Evolutionary conservation across 2,113 vertebrate species (phyloP).

Genomic region (Neodon shergylaensis): DNA sequence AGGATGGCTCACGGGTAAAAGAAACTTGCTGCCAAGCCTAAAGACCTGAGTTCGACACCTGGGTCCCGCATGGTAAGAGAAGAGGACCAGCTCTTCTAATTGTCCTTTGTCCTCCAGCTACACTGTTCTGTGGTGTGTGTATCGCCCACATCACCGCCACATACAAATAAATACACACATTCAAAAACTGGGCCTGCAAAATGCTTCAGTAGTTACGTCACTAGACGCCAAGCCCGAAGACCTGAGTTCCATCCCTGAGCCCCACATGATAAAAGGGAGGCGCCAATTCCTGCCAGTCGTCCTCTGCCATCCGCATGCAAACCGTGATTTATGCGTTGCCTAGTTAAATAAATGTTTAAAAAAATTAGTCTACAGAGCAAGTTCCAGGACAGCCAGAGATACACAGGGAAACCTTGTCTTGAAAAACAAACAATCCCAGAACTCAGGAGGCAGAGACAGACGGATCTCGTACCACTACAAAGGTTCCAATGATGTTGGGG

Average conservation of each 20-base stretch:
- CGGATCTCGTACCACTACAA: too few species aligned
- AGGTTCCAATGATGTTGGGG: accelerated
- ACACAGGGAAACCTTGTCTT: neutral
- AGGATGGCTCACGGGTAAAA: neutral
- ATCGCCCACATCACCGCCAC: neutral
- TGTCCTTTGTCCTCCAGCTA: neutral
- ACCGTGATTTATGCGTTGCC: neutral
- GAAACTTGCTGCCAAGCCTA: neutral
- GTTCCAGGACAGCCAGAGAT: neutral
- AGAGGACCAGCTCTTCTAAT: neutral
- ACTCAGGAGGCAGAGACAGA: too few species aligned
- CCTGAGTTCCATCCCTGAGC: neutral
- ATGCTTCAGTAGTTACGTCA: neutral
- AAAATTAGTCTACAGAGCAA: neutral
- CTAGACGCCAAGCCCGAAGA: neutral
- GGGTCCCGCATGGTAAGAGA: neutral
- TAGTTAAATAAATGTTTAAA: neutral
- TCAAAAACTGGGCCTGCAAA: neutral
- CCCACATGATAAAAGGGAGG: neutral
- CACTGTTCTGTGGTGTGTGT: neutral
- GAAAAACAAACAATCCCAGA: neutral
- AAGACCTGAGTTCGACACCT: neutral
- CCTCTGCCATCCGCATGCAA: neutral
- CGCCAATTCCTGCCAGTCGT: neutral
- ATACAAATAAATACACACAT: neutral